Percentiles rank a stretch among this genome's conserved stretches.
These are phyloP conservation scores for Poeciliopsis turneri DNA, from an alignment of 2,797 vertebrate species.

Conservation along the genomic window DNA sequence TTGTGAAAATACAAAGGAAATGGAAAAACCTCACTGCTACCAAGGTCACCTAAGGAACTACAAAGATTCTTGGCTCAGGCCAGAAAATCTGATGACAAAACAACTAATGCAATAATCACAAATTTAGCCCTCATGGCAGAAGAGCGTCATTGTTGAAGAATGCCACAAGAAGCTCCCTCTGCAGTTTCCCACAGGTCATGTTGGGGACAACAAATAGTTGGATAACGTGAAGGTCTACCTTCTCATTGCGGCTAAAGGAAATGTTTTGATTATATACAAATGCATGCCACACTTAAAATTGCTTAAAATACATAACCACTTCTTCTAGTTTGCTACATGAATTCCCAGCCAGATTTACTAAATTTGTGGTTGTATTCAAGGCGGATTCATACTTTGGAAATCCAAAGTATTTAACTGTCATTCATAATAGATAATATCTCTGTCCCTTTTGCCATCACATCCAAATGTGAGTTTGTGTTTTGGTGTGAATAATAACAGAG, in stretches of 20 bases:
- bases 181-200: background rate
- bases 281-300: background rate
- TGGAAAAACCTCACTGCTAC: background rate
- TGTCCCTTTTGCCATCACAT: background rate
- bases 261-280: background rate
- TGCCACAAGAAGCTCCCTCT: background rate
- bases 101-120: background rate
- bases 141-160: background rate
- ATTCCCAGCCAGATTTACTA: background rate
- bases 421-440: background rate
- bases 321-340: background rate
- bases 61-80: background rate
- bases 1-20: background rate
- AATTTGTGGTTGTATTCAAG: background rate
- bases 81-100: background rate
- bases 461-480: background rate
- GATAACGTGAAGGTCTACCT: background rate
- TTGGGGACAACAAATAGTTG: background rate
- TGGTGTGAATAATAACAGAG: background rate
- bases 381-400: background rate
- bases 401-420: background rate
- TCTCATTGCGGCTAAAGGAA: background rate
- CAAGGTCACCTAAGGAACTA: background rate
- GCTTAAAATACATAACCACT: background rate
- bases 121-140: background rate